Base-by-base conservation (phyloP, 2,888 invertebrate species). In the Acrobasis consociella region DNA sequence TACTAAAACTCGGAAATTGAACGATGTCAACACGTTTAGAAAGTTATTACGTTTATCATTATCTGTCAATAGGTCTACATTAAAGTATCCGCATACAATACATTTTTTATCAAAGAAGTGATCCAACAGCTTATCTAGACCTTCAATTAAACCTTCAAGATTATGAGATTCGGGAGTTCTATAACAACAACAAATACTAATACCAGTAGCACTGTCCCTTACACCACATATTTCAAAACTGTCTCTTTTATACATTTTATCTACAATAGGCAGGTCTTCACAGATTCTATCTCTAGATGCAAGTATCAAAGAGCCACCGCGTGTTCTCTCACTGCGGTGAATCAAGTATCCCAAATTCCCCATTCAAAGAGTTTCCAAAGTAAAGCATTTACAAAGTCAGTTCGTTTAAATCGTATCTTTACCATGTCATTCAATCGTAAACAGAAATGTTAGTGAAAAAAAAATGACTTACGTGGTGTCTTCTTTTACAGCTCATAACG, bases 191-290 rank as follows among this genome's bases (percentile, higher is more conserved):
- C 16, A 53, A n/a, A 64, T 17, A 42, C 46, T 38, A 46, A 55
- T n/a, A 16, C 53, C 39, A 17, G 59, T 49, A 13, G 46, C 59
- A 10, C 49, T 31, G 9, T 64, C 64, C 16, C 15, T 61, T 9
- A 61, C n/a, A 22, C 64, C 58, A 62, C 64, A 62, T 22, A 64
- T 59, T 31, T 64, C 64, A 39, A 64, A 64, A 16, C 10, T 49
- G 11, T 62, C 64, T 9, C 11, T 16, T 37, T 46, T 49, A 52
- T 64, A 64, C 1, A 61, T 37, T 22, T 39, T 17, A 55, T 60
- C 58, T 31, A 46, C 49, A 39, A 63, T 22, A 2, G n/a, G 7
- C 11, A 63, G 1, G 31, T 60, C 63, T 49, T 50, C 56, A 50
- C 10, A 17, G 1, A 9, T 11, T 9, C 60, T 49, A 10, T 56